These are phyloP conservation scores for Huso huso DNA, from an alignment of 2,797 vertebrate species.

Conservation along the genomic window DNA sequence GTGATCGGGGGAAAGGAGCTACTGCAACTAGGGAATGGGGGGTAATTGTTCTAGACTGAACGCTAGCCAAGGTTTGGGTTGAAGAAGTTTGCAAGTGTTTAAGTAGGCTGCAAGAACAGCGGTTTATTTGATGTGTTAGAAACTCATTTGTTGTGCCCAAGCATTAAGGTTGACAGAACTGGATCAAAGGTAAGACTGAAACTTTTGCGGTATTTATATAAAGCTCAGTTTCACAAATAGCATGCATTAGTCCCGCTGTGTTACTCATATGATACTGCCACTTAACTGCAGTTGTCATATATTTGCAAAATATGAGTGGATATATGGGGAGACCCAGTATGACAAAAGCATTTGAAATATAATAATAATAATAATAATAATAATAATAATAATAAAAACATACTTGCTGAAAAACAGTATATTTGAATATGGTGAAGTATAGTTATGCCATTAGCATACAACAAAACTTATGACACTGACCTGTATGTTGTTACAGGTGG, in stretches of 20 bases:
- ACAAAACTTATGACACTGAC: no score
- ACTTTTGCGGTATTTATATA: neutral
- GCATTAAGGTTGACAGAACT: conserved; percentile 4
- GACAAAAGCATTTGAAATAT: conserved; percentile 17
- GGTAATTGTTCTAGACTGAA: neutral
- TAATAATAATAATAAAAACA: no score
- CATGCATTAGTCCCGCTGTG: conserved; percentile 19
- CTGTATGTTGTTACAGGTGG: no score
- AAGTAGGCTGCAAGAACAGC: conserved; percentile 4
- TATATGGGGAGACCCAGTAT: neutral
- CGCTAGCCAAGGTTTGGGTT: neutral
- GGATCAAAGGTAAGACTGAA: conserved; percentile 11
- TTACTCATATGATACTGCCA: neutral
- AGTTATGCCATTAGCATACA: no score
- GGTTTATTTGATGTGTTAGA: neutral
- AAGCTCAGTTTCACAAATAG: neutral
- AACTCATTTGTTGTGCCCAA: neutral
- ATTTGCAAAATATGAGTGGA: neutral
- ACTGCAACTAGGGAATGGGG: neutral
- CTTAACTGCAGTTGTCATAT: conserved; percentile 16
- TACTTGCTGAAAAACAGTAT: no score
- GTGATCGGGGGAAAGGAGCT: neutral
- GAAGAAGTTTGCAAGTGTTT: neutral
- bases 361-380: conserved; percentile 23
- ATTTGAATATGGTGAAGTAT: no score